Evolutionary conservation across 2,888 invertebrate species (phyloP).

Genomic region (Amitus sp.): DNA sequence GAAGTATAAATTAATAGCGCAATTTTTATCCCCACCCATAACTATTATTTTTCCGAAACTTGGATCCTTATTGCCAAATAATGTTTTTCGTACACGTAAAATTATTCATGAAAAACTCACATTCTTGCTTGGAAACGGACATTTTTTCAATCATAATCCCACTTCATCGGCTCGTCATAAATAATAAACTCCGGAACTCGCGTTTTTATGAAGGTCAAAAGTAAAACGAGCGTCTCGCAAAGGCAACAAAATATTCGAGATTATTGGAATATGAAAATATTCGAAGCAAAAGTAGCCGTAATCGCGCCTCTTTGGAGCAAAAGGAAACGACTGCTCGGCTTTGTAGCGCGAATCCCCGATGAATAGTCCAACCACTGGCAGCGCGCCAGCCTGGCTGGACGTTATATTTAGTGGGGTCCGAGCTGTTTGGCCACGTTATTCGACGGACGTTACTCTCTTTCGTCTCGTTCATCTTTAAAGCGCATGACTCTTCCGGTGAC

Average conservation of each 20-base stretch:
- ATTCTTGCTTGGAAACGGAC: constrained; percentile 62
- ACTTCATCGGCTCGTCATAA: constrained; percentile 14
- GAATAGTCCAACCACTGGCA: constrained; percentile 68
- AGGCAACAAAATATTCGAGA: not conserved
- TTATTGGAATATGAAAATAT: not conserved
- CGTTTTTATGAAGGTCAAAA: not conserved
- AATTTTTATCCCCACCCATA: not conserved
- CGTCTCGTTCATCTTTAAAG: not conserved
- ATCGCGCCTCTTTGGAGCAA: constrained; percentile 22
- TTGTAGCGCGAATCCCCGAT: constrained; percentile 66
- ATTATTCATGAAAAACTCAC: constrained; percentile 53
- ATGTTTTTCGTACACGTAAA: not conserved
- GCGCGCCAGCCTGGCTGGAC: constrained; percentile 59
- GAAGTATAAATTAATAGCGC: too few species aligned
- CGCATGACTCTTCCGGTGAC: too few species aligned
- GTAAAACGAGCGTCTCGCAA: not conserved
- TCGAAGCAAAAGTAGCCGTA: constrained; percentile 23
- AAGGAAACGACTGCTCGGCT: constrained; percentile 60
- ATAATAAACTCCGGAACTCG: not conserved
- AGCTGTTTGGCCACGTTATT: constrained; percentile 37
- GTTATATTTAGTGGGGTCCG: constrained; percentile 60
- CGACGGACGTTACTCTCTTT: constrained; percentile 40
- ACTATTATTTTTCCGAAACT: not conserved
- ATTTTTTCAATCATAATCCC: constrained; percentile 49
- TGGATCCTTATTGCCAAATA: not conserved